phyloP scores from a whole-genome alignment of 2,797 vertebrate species.

The Scolopax rusticola region DNA sequence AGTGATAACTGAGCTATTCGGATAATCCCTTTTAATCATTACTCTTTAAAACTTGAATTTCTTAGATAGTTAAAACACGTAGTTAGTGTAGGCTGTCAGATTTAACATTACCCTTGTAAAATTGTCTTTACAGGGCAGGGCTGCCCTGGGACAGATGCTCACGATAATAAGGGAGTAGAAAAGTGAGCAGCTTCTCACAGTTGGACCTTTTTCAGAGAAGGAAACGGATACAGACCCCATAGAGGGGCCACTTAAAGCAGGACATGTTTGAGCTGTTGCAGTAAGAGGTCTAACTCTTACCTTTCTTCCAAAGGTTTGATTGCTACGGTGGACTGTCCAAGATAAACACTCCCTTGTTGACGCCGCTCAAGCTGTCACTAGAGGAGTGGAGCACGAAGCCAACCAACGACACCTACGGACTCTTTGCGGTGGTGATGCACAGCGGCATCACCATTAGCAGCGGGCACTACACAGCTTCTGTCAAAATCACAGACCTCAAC shows the following conservation, averaged over 20 bases:
- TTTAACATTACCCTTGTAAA: fast-evolving
- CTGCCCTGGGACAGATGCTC: neutral
- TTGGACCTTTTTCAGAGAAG: neutral
- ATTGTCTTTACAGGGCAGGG: neutral
- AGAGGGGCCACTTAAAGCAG: fast-evolving
- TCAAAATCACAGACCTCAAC: slow-evolving; percentile 88
- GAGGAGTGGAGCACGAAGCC: slow-evolving; percentile 93
- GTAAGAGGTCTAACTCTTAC: neutral
- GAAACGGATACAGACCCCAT: fast-evolving
- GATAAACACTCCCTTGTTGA: slow-evolving; percentile 95
- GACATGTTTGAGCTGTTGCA: neutral
- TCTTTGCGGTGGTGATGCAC: slow-evolving; percentile 98
- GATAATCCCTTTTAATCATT: neutral
- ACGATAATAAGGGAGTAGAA: neutral
- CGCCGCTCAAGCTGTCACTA: slow-evolving; percentile 90
- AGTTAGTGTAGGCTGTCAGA: neutral
- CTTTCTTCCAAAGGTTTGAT: slow-evolving; percentile 84
- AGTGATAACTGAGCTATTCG: neutral
- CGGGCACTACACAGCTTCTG: slow-evolving; percentile 95
- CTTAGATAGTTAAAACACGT: fast-evolving
- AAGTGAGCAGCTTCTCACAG: fast-evolving
- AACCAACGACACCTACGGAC: slow-evolving; percentile 86
- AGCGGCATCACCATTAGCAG: slow-evolving; percentile 97
- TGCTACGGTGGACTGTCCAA: slow-evolving; percentile 94
- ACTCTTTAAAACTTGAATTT: neutral